A percentile compares a stretch with the other conserved stretches of the same genome.
Conservation (phyloP, 2,113 vertebrate species). For the Leptocoma aspasia region DNA sequence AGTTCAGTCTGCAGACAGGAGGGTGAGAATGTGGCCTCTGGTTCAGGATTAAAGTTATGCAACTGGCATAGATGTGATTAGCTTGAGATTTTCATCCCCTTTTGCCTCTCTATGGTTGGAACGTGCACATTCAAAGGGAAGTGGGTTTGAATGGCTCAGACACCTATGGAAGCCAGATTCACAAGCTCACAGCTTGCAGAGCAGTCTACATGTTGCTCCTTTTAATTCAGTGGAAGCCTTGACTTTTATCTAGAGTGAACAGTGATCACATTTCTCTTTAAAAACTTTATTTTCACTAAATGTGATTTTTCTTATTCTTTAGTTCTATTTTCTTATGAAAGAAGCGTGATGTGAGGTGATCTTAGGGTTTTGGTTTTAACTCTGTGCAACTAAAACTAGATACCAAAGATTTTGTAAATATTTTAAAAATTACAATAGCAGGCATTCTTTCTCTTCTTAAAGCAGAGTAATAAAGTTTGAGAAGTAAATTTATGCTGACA, state of each 20-base stretch:
- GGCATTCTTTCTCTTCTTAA: constrained; percentile 35
- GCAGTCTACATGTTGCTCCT: neutral
- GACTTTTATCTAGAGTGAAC: neutral
- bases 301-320: neutral
- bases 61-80: neutral
- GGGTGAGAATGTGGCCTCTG: neutral
- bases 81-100: neutral
- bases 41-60: neutral
- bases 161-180: neutral
- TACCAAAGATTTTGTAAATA: constrained; percentile 15
- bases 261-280: neutral
- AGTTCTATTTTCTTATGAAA: neutral
- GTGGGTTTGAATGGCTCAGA: neutral
- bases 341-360: neutral
- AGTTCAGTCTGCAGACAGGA: neutral
- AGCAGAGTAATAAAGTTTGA: constrained; percentile 26
- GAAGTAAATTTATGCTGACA: constrained; percentile 28
- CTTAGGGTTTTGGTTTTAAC: neutral
- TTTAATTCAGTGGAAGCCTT: neutral
- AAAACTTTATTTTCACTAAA: neutral
- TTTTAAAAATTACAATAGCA: constrained; percentile 39
- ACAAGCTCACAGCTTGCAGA: neutral
- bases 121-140: neutral
- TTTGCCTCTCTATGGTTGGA: neutral
- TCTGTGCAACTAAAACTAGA: neutral